Conservation (phyloP, 35 echinoderm and acorn worm genomes). For the Chiridota heheva region DNA sequence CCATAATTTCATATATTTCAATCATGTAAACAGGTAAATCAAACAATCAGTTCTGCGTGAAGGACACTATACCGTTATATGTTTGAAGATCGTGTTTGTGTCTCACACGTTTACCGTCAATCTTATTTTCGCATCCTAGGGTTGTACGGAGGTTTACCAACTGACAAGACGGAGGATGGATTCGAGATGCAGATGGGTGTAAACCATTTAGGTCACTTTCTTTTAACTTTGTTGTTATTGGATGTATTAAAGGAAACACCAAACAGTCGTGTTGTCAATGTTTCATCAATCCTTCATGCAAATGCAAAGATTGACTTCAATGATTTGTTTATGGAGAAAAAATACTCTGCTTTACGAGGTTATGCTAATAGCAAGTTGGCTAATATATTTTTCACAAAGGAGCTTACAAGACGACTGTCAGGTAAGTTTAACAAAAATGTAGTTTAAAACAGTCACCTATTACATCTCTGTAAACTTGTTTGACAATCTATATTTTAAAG, state of each 20-base stretch:
- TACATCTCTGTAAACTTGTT: too few species aligned
- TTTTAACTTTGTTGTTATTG: slow-evolving; percentile 18
- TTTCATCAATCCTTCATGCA: neutral
- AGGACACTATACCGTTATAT: too few species aligned
- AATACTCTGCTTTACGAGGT: neutral
- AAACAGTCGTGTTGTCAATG: slow-evolving; percentile 2
- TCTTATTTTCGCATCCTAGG: too few species aligned
- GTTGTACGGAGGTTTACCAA: too few species aligned
- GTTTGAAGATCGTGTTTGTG: too few species aligned
- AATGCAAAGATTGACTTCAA: slow-evolving; percentile 6
- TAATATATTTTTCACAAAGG: slow-evolving; percentile 5
- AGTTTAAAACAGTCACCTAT: too few species aligned
- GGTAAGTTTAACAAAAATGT: too few species aligned
- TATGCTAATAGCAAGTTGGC: slow-evolving; percentile 29
- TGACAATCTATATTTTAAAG: too few species aligned
- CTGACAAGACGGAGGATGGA: slow-evolving; percentile 34
- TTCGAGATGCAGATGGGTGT: slow-evolving; percentile 26
- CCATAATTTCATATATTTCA: too few species aligned
- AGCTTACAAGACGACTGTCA: neutral
- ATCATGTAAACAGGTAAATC: too few species aligned
- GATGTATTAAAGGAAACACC: slow-evolving; percentile 9
- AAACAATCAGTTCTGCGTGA: too few species aligned
- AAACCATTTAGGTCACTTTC: slow-evolving; percentile 37
- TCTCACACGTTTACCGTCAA: too few species aligned
- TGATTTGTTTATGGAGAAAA: neutral